Evolutionary conservation across 2,113 vertebrate genomes (phyloP).

Genomic region (Damaliscus lunatus): DNA sequence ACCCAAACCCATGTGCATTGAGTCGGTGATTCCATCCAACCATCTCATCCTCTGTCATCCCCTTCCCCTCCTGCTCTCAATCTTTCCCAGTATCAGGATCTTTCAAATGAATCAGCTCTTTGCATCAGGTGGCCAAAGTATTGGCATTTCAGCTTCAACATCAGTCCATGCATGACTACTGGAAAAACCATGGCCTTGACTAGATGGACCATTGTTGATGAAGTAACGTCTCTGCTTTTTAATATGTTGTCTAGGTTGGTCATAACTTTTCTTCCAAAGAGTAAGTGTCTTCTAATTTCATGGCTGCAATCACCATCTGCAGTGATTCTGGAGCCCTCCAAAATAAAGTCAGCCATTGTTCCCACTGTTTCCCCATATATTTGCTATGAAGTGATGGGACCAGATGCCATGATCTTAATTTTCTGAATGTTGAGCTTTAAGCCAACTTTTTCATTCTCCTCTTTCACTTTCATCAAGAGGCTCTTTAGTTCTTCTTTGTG

Average conservation of each 20-base stretch:
- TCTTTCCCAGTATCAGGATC: not conserved
- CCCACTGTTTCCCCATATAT: not conserved
- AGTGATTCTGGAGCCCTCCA: not conserved
- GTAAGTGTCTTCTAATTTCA: not conserved
- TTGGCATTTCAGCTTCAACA: not conserved
- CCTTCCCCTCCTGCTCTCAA: not conserved
- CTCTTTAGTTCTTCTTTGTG: fast-evolving
- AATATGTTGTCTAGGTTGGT: not conserved
- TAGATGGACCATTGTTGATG: not conserved
- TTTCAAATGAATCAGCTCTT: not conserved
- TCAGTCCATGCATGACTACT: not conserved
- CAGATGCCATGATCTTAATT: not conserved
- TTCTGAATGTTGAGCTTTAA: not conserved
- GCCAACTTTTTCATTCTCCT: not conserved
- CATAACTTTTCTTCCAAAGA: not conserved
- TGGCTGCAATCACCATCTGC: not conserved
- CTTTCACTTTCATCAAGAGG: not conserved
- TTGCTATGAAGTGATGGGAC: not conserved
- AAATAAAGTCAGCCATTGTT: not conserved
- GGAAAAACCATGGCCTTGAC: not conserved
- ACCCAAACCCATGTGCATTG: not conserved
- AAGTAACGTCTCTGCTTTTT: not conserved
- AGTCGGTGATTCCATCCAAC: fast-evolving
- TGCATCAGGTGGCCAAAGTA: not conserved
- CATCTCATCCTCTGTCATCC: not conserved